Evolutionary conservation across 2,113 vertebrate species (phyloP), one percentile per base, ranked within the genome.

Genomic region (Puntigrus tetrazona): DNA sequence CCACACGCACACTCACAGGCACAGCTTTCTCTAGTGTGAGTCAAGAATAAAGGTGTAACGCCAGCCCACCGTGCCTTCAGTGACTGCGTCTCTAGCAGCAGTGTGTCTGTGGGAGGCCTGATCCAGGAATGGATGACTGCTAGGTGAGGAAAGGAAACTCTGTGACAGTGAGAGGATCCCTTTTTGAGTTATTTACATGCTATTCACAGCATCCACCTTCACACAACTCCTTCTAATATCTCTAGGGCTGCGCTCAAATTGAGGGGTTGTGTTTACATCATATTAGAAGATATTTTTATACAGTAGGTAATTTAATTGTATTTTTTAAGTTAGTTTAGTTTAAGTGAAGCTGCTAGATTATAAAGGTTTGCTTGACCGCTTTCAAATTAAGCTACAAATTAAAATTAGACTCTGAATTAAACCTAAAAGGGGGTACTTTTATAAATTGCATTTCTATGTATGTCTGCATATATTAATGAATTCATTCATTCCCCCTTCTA

Each of bases 111-210:
- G 45, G n/a, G 73, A 50, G 73, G 25, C 43, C 72, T 50, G 72
- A 29, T 41, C 73, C 45, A 75, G 29, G 45, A 82, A 82, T 70
- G 69, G 31, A 82, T 82, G 14, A 70, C 63, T 47, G n/a, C 18
- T 34, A 50, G 67, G 41, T 20, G 22, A 80, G n/a, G 41, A 65
- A 80, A 13, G 63, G 18, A 36, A 70, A 22, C 27, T 27, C 43
- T 16, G 18, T 31, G 73, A 50, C 45, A 16, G 38, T 73, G 38
- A 27, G n/a, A 73, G 1, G n/a, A 72, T 72, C 9, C 4, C 7
- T 3, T 25, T 25, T 67, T 5, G 1, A 67, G 38, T 73, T 73
- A 45, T 73, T 43, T 27, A 25, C 22, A 43, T 43, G 38, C 69
- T 73, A 73, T 73, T 45, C 11, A 25, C 38, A 73, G 36, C 13